Percentiles rank a stretch among this genome's conserved stretches.
Conservation (phyloP, 2,113 vertebrate species). For the Nothocercus nigrocapillus region DNA sequence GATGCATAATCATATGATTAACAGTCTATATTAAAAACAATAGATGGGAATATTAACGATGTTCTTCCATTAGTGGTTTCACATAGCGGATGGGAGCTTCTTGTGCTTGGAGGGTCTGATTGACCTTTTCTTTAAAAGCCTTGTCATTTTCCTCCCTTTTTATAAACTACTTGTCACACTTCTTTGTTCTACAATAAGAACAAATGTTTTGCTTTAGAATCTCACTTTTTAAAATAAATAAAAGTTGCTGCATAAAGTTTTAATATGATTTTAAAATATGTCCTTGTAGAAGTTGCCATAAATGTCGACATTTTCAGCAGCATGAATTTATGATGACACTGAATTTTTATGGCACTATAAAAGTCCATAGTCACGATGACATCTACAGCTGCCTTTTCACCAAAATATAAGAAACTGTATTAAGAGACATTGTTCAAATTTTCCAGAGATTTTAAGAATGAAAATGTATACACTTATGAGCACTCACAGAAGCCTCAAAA, state of each 20-base stretch:
- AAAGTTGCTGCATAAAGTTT: slow-evolving; percentile 75
- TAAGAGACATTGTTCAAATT: slow-evolving; percentile 46
- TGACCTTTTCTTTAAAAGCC: not conserved
- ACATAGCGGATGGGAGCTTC: slow-evolving; percentile 36
- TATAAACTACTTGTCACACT: not conserved
- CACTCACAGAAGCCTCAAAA: not conserved
- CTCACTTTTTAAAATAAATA: slow-evolving; percentile 77
- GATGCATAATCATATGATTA: slow-evolving; percentile 26
- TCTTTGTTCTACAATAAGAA: slow-evolving; percentile 40
- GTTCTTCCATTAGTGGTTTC: slow-evolving; percentile 11
- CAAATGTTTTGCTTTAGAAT: slow-evolving; percentile 74
- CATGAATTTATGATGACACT: slow-evolving; percentile 80
- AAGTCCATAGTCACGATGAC: slow-evolving; percentile 74
- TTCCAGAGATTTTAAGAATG: slow-evolving; percentile 32
- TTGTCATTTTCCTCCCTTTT: not conserved
- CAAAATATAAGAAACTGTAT: slow-evolving; percentile 72
- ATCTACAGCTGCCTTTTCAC: slow-evolving; percentile 75
- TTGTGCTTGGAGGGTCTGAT: slow-evolving; percentile 16
- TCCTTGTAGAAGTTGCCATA: slow-evolving; percentile 79
- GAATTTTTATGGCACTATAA: slow-evolving; percentile 81
- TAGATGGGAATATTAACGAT: slow-evolving; percentile 37
- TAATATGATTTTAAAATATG: slow-evolving; percentile 78
- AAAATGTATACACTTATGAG: not conserved
- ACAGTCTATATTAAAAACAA: not conserved
- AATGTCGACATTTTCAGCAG: slow-evolving; percentile 79